A percentile compares a stretch with the other conserved stretches of the same genome.
Evolutionary conservation across 2,888 invertebrate genomes (phyloP).

Genomic region (Cryptosula pallasiana): DNA sequence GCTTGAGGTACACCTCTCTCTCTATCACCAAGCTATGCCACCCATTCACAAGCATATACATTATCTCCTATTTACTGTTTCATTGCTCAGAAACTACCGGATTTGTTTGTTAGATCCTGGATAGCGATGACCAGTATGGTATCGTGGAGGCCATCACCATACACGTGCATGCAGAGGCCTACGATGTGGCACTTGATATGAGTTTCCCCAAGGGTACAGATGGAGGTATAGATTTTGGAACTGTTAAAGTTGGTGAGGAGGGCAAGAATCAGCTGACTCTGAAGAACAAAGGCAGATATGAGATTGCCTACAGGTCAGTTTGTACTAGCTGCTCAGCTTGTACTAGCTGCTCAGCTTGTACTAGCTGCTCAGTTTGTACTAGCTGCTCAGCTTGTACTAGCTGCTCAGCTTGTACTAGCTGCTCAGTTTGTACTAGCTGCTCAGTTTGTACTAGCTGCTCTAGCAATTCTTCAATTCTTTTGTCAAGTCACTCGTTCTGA

Average conservation of each 20-base stretch:
- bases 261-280: conserved; percentile 48
- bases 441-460: neutral
- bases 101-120: conserved; percentile 24
- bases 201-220: conserved; percentile 55
- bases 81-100: neutral
- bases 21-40: too few species aligned
- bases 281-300: conserved; percentile 55
- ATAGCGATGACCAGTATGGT: conserved; percentile 25
- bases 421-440: too few species aligned
- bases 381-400: too few species aligned
- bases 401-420: too few species aligned
- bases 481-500: neutral
- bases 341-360: too few species aligned
- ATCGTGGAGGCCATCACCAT: conserved; percentile 29
- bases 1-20: conserved; percentile 44
- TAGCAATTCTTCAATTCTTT: neutral
- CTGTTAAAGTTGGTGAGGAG: conserved; percentile 50
- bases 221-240: conserved; percentile 54
- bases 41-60: too few species aligned
- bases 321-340: too few species aligned
- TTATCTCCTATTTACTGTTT: neutral
- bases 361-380: too few species aligned
- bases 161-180: conserved; percentile 50
- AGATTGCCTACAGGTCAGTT: conserved; percentile 48
- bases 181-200: conserved; percentile 54